These are phyloP conservation scores for Miniopterus natalensis DNA, from an alignment of 2,113 vertebrate species.

Conservation along the genomic window DNA sequence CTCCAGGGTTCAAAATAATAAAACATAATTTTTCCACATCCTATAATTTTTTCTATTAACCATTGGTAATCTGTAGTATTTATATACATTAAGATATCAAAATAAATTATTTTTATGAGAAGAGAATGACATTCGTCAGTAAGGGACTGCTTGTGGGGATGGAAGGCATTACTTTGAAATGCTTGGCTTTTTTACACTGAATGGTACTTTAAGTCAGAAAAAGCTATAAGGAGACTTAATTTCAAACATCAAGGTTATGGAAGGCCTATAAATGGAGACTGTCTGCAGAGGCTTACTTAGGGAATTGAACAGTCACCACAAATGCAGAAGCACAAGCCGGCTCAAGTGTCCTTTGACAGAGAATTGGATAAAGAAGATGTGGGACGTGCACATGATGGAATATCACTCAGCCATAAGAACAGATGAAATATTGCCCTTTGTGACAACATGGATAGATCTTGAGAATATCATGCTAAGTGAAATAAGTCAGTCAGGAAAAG, in stretches of 20 bases:
- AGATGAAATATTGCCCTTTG: background rate
- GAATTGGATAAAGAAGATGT: background rate
- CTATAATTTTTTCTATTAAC: conserved; percentile 63
- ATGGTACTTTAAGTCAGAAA: conserved; percentile 59
- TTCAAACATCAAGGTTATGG: conserved; percentile 74
- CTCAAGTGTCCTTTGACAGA: background rate
- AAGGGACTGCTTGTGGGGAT: conserved; percentile 24
- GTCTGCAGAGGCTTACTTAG: conserved; percentile 40
- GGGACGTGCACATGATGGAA: background rate
- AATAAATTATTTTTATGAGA: conserved; percentile 72
- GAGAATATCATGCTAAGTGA: background rate
- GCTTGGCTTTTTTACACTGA: conserved; percentile 81
- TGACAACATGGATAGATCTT: background rate
- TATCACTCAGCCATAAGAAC: background rate
- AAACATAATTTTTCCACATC: conserved; percentile 48
- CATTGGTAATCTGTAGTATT: conserved; percentile 69
- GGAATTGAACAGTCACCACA: conserved; percentile 59
- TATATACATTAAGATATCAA: conserved; percentile 21
- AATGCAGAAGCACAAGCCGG: conserved; percentile 64
- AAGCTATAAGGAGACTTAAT: conserved; percentile 73
- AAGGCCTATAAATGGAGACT: conserved; percentile 72
- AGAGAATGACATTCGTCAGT: background rate
- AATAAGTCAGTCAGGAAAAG: background rate
- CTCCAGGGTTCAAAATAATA: conserved; percentile 59
- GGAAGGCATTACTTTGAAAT: conserved; percentile 75